Evolutionary conservation across 1,140 invertebrate genomes (phyloP).

Genomic region (Aricia agestis): DNA sequence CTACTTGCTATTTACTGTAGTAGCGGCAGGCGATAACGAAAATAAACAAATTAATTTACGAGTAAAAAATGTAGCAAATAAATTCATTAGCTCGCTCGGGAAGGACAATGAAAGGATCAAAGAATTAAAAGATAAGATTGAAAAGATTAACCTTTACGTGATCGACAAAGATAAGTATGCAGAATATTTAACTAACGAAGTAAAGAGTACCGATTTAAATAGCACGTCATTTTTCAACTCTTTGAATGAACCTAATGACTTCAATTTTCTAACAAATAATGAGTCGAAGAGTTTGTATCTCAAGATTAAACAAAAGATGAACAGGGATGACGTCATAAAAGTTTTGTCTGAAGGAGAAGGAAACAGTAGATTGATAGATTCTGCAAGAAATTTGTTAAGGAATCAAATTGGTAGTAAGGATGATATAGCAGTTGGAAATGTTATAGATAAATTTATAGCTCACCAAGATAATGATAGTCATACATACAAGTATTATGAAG

Average conservation of each 20-base stretch:
- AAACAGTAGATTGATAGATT: conserved; percentile 35
- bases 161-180: conserved; percentile 44
- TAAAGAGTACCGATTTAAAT: conserved; percentile 39
- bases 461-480: conserved; percentile 47
- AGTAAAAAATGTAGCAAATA: conserved; percentile 39
- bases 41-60: conserved; percentile 24
- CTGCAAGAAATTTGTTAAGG: conserved; percentile 38
- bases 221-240: conserved; percentile 53
- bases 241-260: conserved; percentile 47
- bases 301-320: conserved; percentile 60
- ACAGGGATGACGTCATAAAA: conserved; percentile 54
- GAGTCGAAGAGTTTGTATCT: conserved; percentile 52
- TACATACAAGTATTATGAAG: conserved; percentile 35
- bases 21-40: not conserved
- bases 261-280: conserved; percentile 34
- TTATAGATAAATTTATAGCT: conserved; percentile 50
- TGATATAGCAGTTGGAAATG: conserved; percentile 31
- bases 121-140: conserved; percentile 49
- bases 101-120: conserved; percentile 35
- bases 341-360: conserved; percentile 41
- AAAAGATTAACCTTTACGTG: conserved; percentile 45
- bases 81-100: conserved; percentile 35
- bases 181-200: conserved; percentile 43
- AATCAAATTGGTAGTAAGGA: conserved; percentile 20
- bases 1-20: not conserved